Conservation (phyloP, 2,888 invertebrate species). For the Halictus quadricinctus region DNA sequence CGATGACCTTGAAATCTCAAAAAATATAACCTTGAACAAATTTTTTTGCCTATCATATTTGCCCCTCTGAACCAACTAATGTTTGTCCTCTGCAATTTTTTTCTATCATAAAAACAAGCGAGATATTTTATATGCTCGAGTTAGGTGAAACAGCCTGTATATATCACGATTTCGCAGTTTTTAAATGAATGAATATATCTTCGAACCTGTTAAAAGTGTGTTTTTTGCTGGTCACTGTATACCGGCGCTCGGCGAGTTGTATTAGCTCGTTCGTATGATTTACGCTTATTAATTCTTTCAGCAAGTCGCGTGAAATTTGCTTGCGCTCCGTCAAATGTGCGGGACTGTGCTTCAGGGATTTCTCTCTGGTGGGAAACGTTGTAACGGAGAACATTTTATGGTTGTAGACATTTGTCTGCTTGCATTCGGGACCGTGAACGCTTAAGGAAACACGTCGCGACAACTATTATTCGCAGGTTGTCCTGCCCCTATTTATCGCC, state of each 20-base stretch:
- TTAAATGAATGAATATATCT: neutral
- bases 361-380: neutral
- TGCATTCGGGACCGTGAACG: conserved; percentile 9
- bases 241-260: neutral
- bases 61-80: too few species aligned
- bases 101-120: too few species aligned
- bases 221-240: neutral
- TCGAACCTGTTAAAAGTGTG: neutral
- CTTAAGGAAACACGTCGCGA: conserved; percentile 8
- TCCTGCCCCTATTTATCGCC: conserved; percentile 1
- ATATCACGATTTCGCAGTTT: too few species aligned
- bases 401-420: conserved; percentile 15
- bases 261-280: too few species aligned
- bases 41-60: too few species aligned
- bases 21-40: too few species aligned
- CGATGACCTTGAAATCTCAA: too few species aligned
- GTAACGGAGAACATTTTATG: conserved; percentile 11
- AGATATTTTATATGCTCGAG: too few species aligned
- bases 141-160: too few species aligned
- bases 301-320: conserved; percentile 2
- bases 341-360: conserved; percentile 1
- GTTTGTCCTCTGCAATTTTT: too few species aligned
- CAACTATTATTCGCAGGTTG: conserved; percentile 6
- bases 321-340: neutral
- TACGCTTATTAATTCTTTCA: conserved; percentile 27